Evolutionary conservation across 2,888 invertebrate genomes (phyloP).

Genomic region (Acanthosepion lycidas): DNA sequence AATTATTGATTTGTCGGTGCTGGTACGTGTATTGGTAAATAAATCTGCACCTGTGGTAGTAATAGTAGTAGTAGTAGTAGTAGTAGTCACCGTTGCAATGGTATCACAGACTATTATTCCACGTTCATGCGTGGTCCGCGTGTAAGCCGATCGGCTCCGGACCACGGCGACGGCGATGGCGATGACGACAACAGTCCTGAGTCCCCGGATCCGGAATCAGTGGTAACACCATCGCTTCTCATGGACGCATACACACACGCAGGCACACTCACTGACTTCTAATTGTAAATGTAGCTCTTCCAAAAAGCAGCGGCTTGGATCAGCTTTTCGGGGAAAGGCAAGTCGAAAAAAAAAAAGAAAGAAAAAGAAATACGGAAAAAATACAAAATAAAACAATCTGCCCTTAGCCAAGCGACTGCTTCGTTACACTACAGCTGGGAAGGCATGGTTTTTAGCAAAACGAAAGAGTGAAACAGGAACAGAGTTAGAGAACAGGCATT

Average conservation of each 20-base stretch:
- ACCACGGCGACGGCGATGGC: not conserved
- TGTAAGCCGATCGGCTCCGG: not conserved
- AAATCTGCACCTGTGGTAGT: not conserved
- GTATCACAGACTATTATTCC: slow-evolving; percentile 17
- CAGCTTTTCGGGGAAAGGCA: not conserved
- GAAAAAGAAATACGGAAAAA: too few species aligned
- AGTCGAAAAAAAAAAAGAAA: not conserved
- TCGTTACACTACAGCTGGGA: not conserved
- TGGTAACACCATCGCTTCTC: not conserved
- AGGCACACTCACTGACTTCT: not conserved
- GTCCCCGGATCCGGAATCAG: not conserved
- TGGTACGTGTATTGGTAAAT: not conserved
- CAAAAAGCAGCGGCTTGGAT: not conserved
- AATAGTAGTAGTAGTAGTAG: not conserved
- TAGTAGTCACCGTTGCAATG: not conserved
- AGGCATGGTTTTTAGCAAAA: not conserved
- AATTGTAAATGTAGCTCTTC: not conserved
- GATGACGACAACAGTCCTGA: not conserved
- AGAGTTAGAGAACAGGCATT: not conserved
- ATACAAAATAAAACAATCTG: not conserved
- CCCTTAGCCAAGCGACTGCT: not conserved
- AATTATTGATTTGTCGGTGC: not conserved
- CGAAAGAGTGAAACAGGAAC: not conserved
- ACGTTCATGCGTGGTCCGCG: not conserved
- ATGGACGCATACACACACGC: not conserved